These are phyloP conservation scores for Osedax frankpressi DNA, from an alignment of 2,888 invertebrate species.

Conservation along the genomic window DNA sequence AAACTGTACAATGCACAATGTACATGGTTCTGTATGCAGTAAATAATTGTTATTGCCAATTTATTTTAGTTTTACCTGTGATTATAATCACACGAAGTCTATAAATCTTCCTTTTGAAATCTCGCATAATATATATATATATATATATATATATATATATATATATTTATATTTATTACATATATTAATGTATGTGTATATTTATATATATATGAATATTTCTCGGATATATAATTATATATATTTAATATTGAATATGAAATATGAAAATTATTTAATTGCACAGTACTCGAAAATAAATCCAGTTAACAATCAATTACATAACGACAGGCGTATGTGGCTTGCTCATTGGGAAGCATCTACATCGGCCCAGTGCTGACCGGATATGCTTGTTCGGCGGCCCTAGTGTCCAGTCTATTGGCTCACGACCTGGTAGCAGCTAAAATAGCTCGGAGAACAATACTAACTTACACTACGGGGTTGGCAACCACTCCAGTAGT, in stretches of 20 bases:
- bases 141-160: neutral
- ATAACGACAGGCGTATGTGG: neutral
- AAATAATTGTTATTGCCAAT: too few relatives aligned
- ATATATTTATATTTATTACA: neutral
- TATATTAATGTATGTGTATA: too few relatives aligned
- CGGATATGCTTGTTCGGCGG: neutral
- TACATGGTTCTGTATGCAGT: neutral
- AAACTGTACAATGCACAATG: neutral
- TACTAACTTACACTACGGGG: neutral
- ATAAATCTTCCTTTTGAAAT: neutral
- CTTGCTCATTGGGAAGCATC: neutral
- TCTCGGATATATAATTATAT: too few relatives aligned
- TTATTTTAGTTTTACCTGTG: too few relatives aligned
- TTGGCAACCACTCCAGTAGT: too few relatives aligned
- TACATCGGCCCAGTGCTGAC: neutral
- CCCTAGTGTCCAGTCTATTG: neutral
- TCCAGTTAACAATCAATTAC: too few relatives aligned
- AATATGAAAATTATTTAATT: too few relatives aligned
- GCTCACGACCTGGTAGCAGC: neutral
- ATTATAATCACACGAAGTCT: neutral
- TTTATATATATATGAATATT: too few relatives aligned
- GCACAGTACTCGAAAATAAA: too few relatives aligned
- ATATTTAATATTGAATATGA: too few relatives aligned
- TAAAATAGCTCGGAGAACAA: neutral
- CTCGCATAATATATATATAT: neutral